Evolutionary conservation across 92 coral and sea anemone genomes (phyloP), one percentile per base, ranked within the genome.

Genomic region (Phymanthus crucifer): DNA sequence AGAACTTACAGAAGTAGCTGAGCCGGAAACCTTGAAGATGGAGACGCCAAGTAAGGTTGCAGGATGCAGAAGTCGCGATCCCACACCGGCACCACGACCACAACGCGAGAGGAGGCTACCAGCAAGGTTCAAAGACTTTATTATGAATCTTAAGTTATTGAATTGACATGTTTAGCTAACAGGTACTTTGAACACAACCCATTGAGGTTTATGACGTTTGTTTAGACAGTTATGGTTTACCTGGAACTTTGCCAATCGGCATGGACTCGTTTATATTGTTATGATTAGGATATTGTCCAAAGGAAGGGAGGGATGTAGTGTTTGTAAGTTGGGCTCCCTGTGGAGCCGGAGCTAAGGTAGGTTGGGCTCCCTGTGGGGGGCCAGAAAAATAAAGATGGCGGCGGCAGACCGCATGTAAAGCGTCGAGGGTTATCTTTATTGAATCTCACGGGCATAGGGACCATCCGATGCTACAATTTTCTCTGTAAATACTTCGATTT

Each of bases 221-320:
- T 38, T 38, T 50, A 50, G 57, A 50, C 57, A 8, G 57, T 50
- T 50, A 13, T 50, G 19, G 18, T n/a, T 50, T 50, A n/a, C 17
- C 57, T 14, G 77, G 45, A 58, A 70, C 35, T 69, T 86, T 68
- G 87, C 65, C 72, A 82, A 48, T 48, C 14, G 56, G 16, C 4
- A 48, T 48, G 56, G 56, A 48, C 56, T 48, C n/a, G n/a, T 43
- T 48, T 48, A 48, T 19, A 48, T 48, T 48, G 56, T 48, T 48
- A 48, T 48, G 56, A 18, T 48, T 48, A 48, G 14, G 56, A 5
- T 48, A 48, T 19, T 48, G 56, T 48, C 14, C 56, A 48, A 48
- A 48, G 56, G 56, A 48, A 48, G 56, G 56, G 56, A 48, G 56
- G 56, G 56, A 18, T 48, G 56, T 48, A 48, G 56, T 48, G 56